Conservation (phyloP, 1,140 invertebrate genomes). For the Colletes gigas region DNA sequence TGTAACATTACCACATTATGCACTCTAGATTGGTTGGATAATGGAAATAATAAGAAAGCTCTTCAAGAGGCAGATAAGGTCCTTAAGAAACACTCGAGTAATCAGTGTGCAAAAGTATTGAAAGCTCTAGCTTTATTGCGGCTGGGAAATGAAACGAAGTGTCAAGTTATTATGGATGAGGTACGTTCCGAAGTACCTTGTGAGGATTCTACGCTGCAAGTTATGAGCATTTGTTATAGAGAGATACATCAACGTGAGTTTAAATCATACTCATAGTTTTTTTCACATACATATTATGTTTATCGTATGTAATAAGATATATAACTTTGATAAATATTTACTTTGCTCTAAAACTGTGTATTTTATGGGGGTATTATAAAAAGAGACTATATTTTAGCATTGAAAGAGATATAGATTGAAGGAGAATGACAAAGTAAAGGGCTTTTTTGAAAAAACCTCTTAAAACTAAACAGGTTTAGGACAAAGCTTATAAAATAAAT, state of each 20-base stretch:
- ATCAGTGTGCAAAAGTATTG: conserved; percentile 94
- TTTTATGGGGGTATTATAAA: too few relatives aligned
- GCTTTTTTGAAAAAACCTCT: too few relatives aligned
- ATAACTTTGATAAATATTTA: too few relatives aligned
- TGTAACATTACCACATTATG: conserved; percentile 69
- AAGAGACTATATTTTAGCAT: too few relatives aligned
- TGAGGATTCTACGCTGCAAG: conserved; percentile 96
- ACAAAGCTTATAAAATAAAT: too few relatives aligned
- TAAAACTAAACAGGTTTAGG: too few relatives aligned
- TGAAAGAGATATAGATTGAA: too few relatives aligned
- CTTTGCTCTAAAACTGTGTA: too few relatives aligned
- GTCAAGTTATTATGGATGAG: conserved; percentile 87
- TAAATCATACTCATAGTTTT: neutral
- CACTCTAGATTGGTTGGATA: conserved; percentile 94
- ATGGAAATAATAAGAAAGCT: conserved; percentile 98
- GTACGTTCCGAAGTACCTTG: conserved; percentile 91
- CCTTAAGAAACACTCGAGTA: conserved; percentile 93
- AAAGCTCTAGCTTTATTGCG: conserved; percentile 95
- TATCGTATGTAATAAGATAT: neutral
- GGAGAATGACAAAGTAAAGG: too few relatives aligned
- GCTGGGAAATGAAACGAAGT: conserved; percentile 91
- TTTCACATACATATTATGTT: neutral
- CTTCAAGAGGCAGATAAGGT: conserved; percentile 98
- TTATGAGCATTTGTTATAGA: conserved; percentile 97
- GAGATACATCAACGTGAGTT: conserved; percentile 93